phyloP scores from a whole-genome alignment of 1,140 invertebrate species.

The Nymphalis io region DNA sequence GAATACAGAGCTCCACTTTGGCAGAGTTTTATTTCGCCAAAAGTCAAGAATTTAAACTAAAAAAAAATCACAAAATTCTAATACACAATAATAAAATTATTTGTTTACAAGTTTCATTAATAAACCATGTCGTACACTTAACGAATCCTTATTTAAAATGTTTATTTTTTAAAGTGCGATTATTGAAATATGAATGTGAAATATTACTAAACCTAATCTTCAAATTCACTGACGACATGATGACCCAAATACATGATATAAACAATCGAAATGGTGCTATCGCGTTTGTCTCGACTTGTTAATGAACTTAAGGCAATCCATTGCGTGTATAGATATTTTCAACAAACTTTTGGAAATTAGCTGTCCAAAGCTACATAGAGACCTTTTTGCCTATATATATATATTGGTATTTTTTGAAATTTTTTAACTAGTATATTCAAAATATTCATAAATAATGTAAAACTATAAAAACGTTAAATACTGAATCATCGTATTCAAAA shows the following conservation, averaged over 20 bases:
- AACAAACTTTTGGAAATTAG: neutral
- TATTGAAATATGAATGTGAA: neutral
- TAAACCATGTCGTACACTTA: neutral
- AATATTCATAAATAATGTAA: neutral
- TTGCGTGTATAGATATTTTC: neutral
- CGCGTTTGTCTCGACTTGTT: slow-evolving; percentile 9
- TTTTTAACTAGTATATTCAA: neutral
- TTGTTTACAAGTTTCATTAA: neutral
- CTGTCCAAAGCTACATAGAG: too few relatives aligned
- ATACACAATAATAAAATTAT: neutral
- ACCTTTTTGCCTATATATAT: too few relatives aligned
- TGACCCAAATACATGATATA: slow-evolving; percentile 26
- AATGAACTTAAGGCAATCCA: slow-evolving; percentile 14
- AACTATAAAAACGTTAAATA: neutral
- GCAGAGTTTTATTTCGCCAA: too few relatives aligned
- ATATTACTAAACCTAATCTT: neutral
- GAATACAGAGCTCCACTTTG: neutral
- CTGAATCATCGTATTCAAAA: neutral
- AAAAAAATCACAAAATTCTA: neutral
- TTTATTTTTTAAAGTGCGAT: neutral
- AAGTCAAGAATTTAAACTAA: too few relatives aligned
- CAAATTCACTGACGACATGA: slow-evolving; percentile 6
- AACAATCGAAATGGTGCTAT: slow-evolving; percentile 12
- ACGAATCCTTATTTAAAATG: neutral
- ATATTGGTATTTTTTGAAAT: too few relatives aligned